These are phyloP conservation scores for Holacanthella duospinosa DNA, from an alignment of 2,888 invertebrate species.

Conservation along the genomic window DNA sequence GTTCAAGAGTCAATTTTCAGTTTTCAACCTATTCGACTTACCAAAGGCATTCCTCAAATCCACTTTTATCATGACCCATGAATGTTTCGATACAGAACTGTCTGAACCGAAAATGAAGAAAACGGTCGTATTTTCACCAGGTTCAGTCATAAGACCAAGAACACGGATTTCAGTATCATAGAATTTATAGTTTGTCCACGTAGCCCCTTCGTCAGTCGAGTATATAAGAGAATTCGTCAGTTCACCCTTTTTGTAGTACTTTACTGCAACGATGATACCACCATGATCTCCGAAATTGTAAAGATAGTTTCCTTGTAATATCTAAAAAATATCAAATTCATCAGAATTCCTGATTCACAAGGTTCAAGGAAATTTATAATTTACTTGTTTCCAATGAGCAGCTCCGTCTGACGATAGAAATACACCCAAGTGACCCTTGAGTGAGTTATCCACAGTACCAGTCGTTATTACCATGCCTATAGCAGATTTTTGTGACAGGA, in stretches of 20 bases:
- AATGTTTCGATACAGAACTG: slow-evolving; percentile 49
- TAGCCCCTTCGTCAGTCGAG: slow-evolving; percentile 74
- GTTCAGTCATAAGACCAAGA: slow-evolving; percentile 86
- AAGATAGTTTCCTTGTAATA: slow-evolving; percentile 65
- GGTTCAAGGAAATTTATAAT: slow-evolving; percentile 8
- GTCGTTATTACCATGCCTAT: slow-evolving; percentile 81
- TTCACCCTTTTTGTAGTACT: slow-evolving; percentile 62
- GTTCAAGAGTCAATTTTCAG: too few relatives aligned
- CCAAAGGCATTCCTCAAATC: slow-evolving; percentile 49
- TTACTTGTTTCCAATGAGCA: slow-evolving; percentile 65
- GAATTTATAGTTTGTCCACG: slow-evolving; percentile 61
- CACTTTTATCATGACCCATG: slow-evolving; percentile 76
- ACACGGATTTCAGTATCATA: slow-evolving; percentile 63
- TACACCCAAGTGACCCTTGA: slow-evolving; percentile 70
- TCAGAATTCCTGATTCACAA: too few relatives aligned
- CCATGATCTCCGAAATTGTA: slow-evolving; percentile 88
- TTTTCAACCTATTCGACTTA: too few relatives aligned
- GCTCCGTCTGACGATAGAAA: slow-evolving; percentile 74
- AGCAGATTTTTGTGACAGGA: slow-evolving; percentile 75
- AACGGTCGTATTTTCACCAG: slow-evolving; percentile 83
- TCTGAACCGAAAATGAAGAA: slow-evolving; percentile 83
- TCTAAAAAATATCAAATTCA: slow-evolving; percentile 40
- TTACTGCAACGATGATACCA: slow-evolving; percentile 73
- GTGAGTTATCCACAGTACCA: slow-evolving; percentile 57
- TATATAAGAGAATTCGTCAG: slow-evolving; percentile 70